Conservation (phyloP, 2,113 vertebrate species). For the Gadus macrocephalus region DNA sequence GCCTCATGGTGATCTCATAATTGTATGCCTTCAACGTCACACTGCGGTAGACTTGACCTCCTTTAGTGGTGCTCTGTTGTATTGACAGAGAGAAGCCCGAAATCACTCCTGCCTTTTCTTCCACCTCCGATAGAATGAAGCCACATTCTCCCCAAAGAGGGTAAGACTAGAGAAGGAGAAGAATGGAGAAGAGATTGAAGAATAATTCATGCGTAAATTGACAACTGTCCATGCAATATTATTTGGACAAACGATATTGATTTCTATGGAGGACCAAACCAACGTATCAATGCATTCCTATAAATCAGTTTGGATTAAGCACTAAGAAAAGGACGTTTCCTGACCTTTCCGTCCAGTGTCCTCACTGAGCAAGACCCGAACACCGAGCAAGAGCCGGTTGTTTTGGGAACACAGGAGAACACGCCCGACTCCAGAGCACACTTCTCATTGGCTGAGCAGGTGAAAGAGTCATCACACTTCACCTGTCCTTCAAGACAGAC, state of each 20-base stretch:
- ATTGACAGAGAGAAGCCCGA: neutral
- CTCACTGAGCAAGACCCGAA: neutral
- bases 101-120: neutral
- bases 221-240: too few relatives aligned
- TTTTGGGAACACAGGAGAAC: neutral
- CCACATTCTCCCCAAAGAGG: constrained; percentile 3
- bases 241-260: too few relatives aligned
- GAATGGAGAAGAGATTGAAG: too few relatives aligned
- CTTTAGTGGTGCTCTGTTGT: neutral
- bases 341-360: neutral
- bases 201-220: too few relatives aligned
- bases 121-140: neutral
- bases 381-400: neutral
- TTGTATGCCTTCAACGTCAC: neutral
- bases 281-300: too few relatives aligned
- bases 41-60: neutral
- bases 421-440: neutral
- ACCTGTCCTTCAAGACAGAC: neutral
- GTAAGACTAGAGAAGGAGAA: neutral
- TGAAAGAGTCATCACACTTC: neutral
- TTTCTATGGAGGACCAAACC: too few relatives aligned
- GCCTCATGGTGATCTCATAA: neutral
- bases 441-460: constrained; percentile 7
- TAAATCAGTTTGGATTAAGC: too few relatives aligned
- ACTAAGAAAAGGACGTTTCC: neutral